A percentile compares a stretch with the other conserved stretches of the same genome.
These are phyloP conservation scores for Lasius fuliginosus DNA, from an alignment of 2,888 invertebrate genomes.

Conservation along the genomic window DNA sequence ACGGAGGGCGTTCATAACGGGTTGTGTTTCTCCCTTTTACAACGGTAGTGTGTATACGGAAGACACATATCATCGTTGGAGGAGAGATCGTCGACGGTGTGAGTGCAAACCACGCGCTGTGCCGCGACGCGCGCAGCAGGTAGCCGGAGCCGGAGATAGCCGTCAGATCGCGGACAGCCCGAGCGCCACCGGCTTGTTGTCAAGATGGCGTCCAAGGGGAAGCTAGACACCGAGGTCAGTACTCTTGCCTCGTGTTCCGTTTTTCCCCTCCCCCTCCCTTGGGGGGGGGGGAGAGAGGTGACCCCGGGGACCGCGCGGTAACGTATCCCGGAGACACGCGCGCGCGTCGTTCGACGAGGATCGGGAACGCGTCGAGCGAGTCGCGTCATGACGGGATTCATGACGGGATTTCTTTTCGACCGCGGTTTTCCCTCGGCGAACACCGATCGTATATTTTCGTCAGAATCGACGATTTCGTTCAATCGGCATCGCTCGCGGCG, in stretches of 20 bases:
- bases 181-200: constrained; percentile 81
- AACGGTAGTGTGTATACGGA: background rate
- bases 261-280: background rate
- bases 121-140: constrained; percentile 64
- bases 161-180: constrained; percentile 58
- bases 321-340: no score
- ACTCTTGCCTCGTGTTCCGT: constrained; percentile 38
- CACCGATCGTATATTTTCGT: background rate
- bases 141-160: constrained; percentile 57
- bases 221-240: constrained; percentile 81
- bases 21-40: background rate
- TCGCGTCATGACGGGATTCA: no score
- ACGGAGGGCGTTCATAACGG: constrained; percentile 13
- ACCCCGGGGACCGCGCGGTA: background rate
- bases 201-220: constrained; percentile 84
- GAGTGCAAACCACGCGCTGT: constrained; percentile 34
- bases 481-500: background rate
- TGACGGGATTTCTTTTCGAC: background rate
- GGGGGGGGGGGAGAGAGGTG: background rate
- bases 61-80: background rate
- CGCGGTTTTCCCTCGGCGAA: background rate
- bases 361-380: background rate
- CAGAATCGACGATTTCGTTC: background rate
- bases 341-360: no score
- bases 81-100: constrained; percentile 30